phyloP scores from a whole-genome alignment of 2,113 vertebrate genomes.

The Epinephelus fuscoguttatus region DNA sequence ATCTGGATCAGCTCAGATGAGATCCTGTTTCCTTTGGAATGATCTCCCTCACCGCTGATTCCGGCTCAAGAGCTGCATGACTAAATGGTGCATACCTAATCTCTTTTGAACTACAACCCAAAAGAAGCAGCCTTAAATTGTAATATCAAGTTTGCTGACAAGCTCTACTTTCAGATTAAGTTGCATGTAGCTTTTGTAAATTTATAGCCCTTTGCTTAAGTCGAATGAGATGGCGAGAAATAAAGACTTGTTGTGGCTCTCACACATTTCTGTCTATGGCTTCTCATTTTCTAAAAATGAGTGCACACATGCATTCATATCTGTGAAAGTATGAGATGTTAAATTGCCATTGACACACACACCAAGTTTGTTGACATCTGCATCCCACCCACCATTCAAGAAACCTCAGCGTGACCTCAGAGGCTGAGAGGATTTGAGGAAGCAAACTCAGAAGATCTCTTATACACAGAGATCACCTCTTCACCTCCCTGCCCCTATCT shows the following conservation, averaged over 20 bases:
- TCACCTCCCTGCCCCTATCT: slow-evolving; percentile 72
- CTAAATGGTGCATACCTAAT: slow-evolving; percentile 83
- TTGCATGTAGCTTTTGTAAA: slow-evolving; percentile 72
- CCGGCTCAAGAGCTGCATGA: slow-evolving; percentile 80
- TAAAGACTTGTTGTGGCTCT: slow-evolving; percentile 28
- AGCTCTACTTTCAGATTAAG: slow-evolving; percentile 82
- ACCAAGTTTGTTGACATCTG: slow-evolving; percentile 22
- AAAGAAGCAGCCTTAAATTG: slow-evolving; percentile 77
- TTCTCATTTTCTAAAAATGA: slow-evolving; percentile 3
- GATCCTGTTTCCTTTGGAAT: slow-evolving; percentile 81
- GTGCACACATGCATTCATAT: not conserved
- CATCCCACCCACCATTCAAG: slow-evolving; percentile 50
- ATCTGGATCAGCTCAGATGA: slow-evolving; percentile 78
- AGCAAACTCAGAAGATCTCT: slow-evolving; percentile 57
- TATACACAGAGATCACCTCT: slow-evolving; percentile 61
- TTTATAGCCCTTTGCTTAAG: slow-evolving; percentile 52
- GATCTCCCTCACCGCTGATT: slow-evolving; percentile 76
- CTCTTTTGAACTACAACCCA: slow-evolving; percentile 82
- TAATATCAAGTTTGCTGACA: slow-evolving; percentile 78
- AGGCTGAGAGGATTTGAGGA: slow-evolving; percentile 47
- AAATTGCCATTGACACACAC: slow-evolving; percentile 10
- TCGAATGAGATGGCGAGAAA: slow-evolving; percentile 19
- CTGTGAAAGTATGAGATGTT: slow-evolving; percentile 6
- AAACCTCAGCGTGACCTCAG: slow-evolving; percentile 64
- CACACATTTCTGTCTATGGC: not conserved